Percentiles rank a stretch among this genome's conserved stretches.
Conservation (phyloP, 2,888 invertebrate species). For the Timema cristinae region DNA sequence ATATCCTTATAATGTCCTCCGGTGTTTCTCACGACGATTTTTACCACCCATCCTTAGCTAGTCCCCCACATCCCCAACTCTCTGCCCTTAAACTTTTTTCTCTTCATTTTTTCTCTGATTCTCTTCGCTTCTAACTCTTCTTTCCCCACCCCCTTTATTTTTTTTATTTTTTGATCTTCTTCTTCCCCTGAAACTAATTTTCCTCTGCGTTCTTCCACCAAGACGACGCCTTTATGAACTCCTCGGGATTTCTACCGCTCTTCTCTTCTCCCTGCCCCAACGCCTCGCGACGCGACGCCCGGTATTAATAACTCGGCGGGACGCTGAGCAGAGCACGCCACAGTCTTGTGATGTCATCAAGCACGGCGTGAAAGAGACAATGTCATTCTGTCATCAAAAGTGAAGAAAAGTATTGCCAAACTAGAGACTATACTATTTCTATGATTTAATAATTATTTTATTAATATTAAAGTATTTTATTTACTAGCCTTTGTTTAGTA, state of each 20-base stretch:
- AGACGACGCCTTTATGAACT: conserved; percentile 15
- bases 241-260: background rate
- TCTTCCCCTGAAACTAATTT: conserved; percentile 15
- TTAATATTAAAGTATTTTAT: too few species aligned
- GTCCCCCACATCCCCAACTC: background rate
- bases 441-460: too few species aligned
- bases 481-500: too few species aligned
- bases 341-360: too few species aligned
- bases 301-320: conserved; percentile 13
- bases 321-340: background rate
- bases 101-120: too few species aligned
- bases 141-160: background rate
- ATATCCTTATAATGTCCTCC: conserved; percentile 14
- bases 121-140: conserved; percentile 6
- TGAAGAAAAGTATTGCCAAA: too few species aligned
- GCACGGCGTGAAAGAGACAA: too few species aligned
- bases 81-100: too few species aligned
- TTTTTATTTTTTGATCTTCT: background rate
- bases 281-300: too few species aligned
- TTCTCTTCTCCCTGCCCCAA: too few species aligned
- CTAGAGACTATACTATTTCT: too few species aligned
- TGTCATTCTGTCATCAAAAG: too few species aligned
- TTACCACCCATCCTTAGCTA: background rate
- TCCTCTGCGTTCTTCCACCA: conserved; percentile 13
- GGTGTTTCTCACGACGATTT: conserved; percentile 13